A percentile compares a stretch with the other conserved stretches of the same genome.
Conservation (phyloP, 2,888 invertebrate species). For the Sipunculus nudus region DNA sequence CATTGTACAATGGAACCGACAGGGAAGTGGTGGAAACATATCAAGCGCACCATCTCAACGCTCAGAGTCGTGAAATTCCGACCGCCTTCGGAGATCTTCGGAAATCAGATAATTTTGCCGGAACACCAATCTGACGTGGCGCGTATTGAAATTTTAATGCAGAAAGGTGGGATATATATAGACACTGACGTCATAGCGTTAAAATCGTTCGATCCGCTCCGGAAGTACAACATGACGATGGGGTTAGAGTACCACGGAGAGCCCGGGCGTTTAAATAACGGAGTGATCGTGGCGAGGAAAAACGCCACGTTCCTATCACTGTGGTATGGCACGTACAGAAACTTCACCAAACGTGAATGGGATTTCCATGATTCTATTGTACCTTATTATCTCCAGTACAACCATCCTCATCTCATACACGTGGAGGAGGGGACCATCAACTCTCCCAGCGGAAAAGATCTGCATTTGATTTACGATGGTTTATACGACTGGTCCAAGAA, state of each 20-base stretch:
- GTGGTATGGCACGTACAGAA: slow-evolving; percentile 45
- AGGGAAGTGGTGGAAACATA: too few relatives aligned
- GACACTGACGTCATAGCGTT: slow-evolving; percentile 10
- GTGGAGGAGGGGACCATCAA: slow-evolving; percentile 42
- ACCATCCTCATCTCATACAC: slow-evolving; percentile 38
- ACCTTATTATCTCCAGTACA: slow-evolving; percentile 41
- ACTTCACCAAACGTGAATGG: slow-evolving; percentile 42
- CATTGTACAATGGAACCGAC: too few relatives aligned
- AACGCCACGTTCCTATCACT: slow-evolving; percentile 44
- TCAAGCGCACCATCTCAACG: too few relatives aligned
- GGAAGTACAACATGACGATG: slow-evolving; percentile 43
- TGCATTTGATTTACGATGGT: slow-evolving; percentile 35
- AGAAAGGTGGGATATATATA: neutral
- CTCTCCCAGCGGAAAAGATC: slow-evolving; percentile 35
- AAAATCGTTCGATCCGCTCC: slow-evolving; percentile 43
- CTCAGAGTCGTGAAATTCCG: slow-evolving; percentile 2
- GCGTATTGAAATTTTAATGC: slow-evolving; percentile 8
- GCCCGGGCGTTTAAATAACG: slow-evolving; percentile 39
- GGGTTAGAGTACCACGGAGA: slow-evolving; percentile 43
- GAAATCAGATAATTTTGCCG: neutral
- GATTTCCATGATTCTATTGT: slow-evolving; percentile 44
- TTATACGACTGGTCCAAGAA: slow-evolving; percentile 41
- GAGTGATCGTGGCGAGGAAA: slow-evolving; percentile 43
- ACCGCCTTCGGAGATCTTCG: slow-evolving; percentile 8
- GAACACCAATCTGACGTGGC: slow-evolving; percentile 18